Percentiles rank a stretch among this genome's conserved stretches.
Conservation (phyloP, 2,113 vertebrate genomes). For the Geococcyx californianus region DNA sequence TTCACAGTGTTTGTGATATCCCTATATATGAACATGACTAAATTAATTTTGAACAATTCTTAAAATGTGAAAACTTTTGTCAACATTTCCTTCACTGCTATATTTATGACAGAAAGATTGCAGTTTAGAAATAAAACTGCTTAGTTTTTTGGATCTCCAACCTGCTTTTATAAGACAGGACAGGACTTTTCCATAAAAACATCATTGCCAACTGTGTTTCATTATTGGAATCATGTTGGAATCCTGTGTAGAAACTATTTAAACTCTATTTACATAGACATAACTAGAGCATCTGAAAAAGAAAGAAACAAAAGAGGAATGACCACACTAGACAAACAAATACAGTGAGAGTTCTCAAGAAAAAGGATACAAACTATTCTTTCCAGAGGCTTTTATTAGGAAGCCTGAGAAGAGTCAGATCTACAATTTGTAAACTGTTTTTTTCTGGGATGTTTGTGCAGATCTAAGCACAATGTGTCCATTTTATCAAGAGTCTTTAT, state of each 20-base stretch:
- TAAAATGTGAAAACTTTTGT: neutral
- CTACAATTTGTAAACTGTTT: neutral
- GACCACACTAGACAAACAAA: neutral
- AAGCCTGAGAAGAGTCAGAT: neutral
- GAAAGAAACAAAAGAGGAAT: neutral
- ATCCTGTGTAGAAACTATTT: neutral
- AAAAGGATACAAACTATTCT: neutral
- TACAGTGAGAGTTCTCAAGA: neutral
- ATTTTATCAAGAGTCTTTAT: neutral
- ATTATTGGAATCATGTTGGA: neutral
- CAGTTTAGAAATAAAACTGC: neutral
- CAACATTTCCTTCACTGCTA: neutral
- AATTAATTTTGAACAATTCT: neutral
- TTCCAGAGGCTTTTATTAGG: neutral
- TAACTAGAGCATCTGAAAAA: neutral
- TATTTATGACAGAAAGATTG: neutral
- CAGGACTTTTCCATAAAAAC: neutral
- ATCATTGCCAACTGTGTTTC: neutral
- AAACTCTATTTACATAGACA: neutral
- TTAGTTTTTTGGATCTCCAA: neutral
- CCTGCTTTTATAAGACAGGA: neutral
- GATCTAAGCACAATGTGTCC: neutral
- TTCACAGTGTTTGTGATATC: neutral
- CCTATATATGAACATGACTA: neutral
- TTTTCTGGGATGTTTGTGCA: neutral